phyloP scores from a whole-genome alignment of 1,140 invertebrate genomes.

The Halictus rubicundus region DNA sequence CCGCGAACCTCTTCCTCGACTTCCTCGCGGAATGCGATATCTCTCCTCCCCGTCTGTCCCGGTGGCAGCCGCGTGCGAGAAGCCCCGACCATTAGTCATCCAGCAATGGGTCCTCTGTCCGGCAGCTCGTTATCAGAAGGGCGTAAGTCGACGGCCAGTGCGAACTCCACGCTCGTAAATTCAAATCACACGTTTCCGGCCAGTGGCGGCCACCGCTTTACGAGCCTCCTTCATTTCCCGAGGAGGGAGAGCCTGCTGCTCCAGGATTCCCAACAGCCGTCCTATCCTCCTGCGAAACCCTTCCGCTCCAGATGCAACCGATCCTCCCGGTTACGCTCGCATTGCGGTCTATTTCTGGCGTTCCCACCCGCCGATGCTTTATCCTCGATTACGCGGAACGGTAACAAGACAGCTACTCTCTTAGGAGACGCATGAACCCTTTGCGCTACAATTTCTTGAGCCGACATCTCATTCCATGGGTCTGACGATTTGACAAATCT shows the following conservation, averaged over 20 bases:
- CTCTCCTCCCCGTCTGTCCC: constrained; percentile 16
- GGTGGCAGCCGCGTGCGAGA: constrained; percentile 11
- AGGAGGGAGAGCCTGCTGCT: neutral
- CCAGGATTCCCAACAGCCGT: neutral
- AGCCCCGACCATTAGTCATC: constrained; percentile 62
- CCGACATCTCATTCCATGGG: too few species aligned
- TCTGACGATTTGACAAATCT: too few species aligned
- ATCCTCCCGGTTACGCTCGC: neutral
- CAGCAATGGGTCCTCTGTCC: constrained; percentile 60
- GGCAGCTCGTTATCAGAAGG: constrained; percentile 54
- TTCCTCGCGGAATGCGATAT: constrained; percentile 52
- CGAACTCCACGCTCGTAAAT: constrained; percentile 54
- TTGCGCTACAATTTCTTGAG: too few species aligned
- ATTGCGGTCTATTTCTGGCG: neutral
- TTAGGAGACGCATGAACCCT: too few species aligned
- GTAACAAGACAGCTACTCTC: too few species aligned
- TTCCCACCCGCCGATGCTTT: neutral
- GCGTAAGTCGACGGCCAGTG: constrained; percentile 51
- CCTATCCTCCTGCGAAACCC: constrained; percentile 1
- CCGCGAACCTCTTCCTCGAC: constrained; percentile 45
- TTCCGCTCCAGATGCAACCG: neutral
- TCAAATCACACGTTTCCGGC: constrained; percentile 49
- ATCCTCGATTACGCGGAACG: too few species aligned
- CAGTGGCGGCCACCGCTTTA: neutral
- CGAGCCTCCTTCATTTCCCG: constrained; percentile 18